Evolutionary conservation across 37 sponge, comb jelly and placozoan genomes (phyloP).

Genomic region (Geodia barretti): DNA sequence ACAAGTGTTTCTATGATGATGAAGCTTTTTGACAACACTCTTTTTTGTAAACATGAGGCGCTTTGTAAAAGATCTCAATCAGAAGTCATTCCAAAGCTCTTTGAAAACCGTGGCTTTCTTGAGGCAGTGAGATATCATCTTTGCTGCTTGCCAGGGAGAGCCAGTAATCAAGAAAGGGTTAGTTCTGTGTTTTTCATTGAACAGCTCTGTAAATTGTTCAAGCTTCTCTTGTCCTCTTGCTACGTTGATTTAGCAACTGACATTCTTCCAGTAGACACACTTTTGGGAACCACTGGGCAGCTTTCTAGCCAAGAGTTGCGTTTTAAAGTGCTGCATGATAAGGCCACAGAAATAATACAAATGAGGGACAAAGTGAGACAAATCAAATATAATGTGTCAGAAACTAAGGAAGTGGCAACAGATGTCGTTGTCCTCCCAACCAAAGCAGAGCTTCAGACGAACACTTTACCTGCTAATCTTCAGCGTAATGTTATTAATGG

Average conservation of each 20-base stretch:
- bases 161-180: not conserved
- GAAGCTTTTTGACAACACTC: not conserved
- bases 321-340: not conserved
- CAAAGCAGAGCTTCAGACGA: not conserved
- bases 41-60: not conserved
- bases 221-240: not conserved
- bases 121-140: not conserved
- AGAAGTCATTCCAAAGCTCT: not conserved
- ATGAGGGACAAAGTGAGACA: not conserved
- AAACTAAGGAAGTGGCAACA: not conserved
- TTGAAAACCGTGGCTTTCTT: not conserved
- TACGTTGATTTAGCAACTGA: not conserved
- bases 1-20: not conserved
- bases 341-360: not conserved
- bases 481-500: constrained; percentile 35
- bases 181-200: not conserved
- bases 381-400: not conserved
- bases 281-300: not conserved
- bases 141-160: not conserved
- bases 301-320: not conserved
- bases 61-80: not conserved
- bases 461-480: constrained; percentile 1
- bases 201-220: not conserved
- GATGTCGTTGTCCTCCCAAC: not conserved
- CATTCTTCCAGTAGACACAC: not conserved